Conservation (phyloP, 2,113 vertebrate genomes). For the Corydoras sp. region DNA sequence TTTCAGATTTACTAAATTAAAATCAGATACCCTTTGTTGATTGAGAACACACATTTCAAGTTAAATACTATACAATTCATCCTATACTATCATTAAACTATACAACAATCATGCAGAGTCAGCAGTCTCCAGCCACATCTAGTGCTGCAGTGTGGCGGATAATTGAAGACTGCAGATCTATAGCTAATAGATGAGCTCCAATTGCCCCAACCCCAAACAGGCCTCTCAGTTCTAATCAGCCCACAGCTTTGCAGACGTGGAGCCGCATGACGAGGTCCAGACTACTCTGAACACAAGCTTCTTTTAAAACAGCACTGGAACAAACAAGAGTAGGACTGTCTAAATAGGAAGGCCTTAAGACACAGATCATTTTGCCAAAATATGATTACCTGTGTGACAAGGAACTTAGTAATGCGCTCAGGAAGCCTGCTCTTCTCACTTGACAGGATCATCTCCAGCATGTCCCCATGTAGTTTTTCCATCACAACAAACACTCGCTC, state of each 20-base stretch:
- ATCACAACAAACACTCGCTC: no score
- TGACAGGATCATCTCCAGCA: no score
- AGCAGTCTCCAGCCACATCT: constrained; percentile 56
- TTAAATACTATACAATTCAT: constrained; percentile 12
- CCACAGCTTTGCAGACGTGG: constrained; percentile 49
- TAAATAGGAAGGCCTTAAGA: constrained; percentile 1
- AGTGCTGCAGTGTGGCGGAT: constrained; percentile 46
- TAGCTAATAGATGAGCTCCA: constrained; percentile 58
- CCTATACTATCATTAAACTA: constrained; percentile 28
- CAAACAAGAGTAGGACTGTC: constrained; percentile 43
- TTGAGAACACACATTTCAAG: constrained; percentile 9
- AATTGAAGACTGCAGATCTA: constrained; percentile 50
- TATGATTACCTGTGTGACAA: constrained; percentile 82
- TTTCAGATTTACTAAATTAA: constrained; percentile 5
- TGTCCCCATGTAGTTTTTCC: no score
- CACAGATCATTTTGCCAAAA: neutral
- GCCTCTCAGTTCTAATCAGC: constrained; percentile 56
- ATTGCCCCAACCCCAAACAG: constrained; percentile 41
- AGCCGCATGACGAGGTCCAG: constrained; percentile 51
- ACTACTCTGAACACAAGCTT: constrained; percentile 52
- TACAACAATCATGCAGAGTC: constrained; percentile 1
- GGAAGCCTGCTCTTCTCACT: no score
- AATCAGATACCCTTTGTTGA: neutral
- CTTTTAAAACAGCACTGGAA: constrained; percentile 51
- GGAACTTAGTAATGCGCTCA: no score